Percentiles rank a stretch among this genome's conserved stretches.
Conservation (phyloP, 2,888 invertebrate genomes). For the Aleiodes leptofemur region DNA sequence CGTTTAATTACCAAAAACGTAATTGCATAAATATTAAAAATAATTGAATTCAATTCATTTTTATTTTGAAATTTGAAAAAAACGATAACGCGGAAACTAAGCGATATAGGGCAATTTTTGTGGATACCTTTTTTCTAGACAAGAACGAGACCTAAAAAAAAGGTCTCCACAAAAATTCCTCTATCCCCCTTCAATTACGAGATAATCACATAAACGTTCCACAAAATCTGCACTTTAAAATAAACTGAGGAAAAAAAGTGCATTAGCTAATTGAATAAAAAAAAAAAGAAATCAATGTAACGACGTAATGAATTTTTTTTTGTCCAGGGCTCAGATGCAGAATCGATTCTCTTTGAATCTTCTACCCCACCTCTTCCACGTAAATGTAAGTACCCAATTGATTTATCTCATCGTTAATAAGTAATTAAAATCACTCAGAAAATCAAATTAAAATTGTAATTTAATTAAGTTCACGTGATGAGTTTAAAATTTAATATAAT, state of each 20-base stretch:
- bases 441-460: slow-evolving; percentile 41
- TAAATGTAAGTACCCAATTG: slow-evolving; percentile 75
- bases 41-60: slow-evolving; percentile 24
- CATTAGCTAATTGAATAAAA: too few species aligned
- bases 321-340: slow-evolving; percentile 84
- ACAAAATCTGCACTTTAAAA: too few species aligned
- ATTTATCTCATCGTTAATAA: slow-evolving; percentile 1
- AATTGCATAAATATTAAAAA: slow-evolving; percentile 23
- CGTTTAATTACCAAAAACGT: not conserved
- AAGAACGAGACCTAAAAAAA: too few species aligned
- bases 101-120: too few species aligned
- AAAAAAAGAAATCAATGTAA: too few species aligned
- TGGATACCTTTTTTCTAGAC: slow-evolving; percentile 63
- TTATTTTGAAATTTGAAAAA: not conserved
- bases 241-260: too few species aligned
- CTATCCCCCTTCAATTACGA: too few species aligned
- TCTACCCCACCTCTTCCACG: slow-evolving; percentile 79
- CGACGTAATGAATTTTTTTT: slow-evolving; percentile 17
- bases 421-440: slow-evolving; percentile 29
- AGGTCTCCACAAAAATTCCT: too few species aligned
- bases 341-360: slow-evolving; percentile 82
- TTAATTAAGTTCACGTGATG: not conserved
- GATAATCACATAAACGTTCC: too few species aligned
- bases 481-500: slow-evolving; percentile 15
- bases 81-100: too few species aligned